These are phyloP conservation scores for Drosophila cracens DNA, from an alignment of 2,888 invertebrate species.

Conservation along the genomic window DNA sequence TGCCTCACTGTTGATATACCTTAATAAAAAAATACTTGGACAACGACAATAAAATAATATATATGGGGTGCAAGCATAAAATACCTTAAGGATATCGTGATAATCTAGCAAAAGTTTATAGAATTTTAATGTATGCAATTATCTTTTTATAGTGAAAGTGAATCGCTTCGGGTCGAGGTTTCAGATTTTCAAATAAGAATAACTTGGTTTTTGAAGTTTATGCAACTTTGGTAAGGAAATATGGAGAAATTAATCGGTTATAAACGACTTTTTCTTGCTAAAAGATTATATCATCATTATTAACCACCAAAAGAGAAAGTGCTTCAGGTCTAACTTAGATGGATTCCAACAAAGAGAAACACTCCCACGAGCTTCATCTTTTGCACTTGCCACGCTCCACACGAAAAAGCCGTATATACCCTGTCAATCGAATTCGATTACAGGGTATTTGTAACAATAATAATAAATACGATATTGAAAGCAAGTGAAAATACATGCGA, in stretches of 20 bases:
- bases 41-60: not conserved
- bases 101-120: not conserved
- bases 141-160: not conserved
- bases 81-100: not conserved
- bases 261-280: rapidly evolving
- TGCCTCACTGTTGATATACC: conserved; percentile 19
- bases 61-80: not conserved
- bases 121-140: not conserved
- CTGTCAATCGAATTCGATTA: not conserved
- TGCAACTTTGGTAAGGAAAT: not conserved
- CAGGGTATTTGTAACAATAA: conserved; percentile 49
- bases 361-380: not conserved
- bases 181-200: too few relatives aligned
- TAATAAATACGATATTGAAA: conserved; percentile 61
- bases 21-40: not conserved
- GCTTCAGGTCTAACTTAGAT: not conserved
- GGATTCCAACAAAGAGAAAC: not conserved
- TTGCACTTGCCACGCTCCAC: not conserved
- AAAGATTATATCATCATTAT: not conserved
- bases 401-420: conserved; percentile 3
- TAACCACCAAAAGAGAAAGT: too few relatives aligned
- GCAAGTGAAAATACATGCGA: conserved; percentile 63
- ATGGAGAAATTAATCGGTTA: not conserved
- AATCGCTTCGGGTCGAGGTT: not conserved
- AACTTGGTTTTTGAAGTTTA: not conserved